phyloP scores from a whole-genome alignment of 1,140 invertebrate genomes.

The Drosophila nigrodunni region DNA sequence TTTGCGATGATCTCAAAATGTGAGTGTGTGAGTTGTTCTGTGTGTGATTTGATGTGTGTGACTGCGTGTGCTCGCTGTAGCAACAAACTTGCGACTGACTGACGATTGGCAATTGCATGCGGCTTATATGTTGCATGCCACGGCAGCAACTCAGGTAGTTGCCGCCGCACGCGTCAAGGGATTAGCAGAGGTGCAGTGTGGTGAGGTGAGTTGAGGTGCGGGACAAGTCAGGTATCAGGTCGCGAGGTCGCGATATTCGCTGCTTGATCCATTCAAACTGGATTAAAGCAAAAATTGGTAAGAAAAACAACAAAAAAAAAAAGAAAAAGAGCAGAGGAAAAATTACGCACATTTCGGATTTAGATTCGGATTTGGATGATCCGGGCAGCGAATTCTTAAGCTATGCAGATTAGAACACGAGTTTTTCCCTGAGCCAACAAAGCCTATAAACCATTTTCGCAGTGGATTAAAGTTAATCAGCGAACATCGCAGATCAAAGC shows the following conservation, averaged over 20 bases:
- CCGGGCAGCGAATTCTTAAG: constrained; percentile 63
- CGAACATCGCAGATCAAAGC: constrained; percentile 11
- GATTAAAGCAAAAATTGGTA: constrained; percentile 57
- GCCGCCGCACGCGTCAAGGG: constrained; percentile 69
- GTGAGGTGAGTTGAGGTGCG: constrained; percentile 30
- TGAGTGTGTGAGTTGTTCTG: not conserved
- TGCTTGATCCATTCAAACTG: constrained; percentile 75
- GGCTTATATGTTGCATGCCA: constrained; percentile 54
- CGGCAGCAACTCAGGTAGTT: constrained; percentile 53
- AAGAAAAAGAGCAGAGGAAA: constrained; percentile 21
- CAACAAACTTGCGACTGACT: constrained; percentile 64
- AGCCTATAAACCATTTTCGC: constrained; percentile 7
- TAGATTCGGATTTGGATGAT: constrained; percentile 63
- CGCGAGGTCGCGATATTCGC: constrained; percentile 37
- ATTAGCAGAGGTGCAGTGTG: constrained; percentile 41
- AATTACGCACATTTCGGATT: constrained; percentile 66
- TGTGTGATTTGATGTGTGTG: constrained; percentile 15
- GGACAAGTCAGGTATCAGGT: constrained; percentile 62
- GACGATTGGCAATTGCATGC: constrained; percentile 35
- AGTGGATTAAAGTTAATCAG: constrained; percentile 58
- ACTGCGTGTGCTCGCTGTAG: constrained; percentile 51
- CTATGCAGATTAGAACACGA: constrained; percentile 64
- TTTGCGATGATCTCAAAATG: too few species aligned
- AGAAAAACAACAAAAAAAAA: constrained; percentile 11
- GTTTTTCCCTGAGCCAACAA: constrained; percentile 47